Evolutionary conservation across 2,113 vertebrate genomes (phyloP), one percentile per base, ranked within the genome.

Genomic region (Nyctereutes procyonoides): DNA sequence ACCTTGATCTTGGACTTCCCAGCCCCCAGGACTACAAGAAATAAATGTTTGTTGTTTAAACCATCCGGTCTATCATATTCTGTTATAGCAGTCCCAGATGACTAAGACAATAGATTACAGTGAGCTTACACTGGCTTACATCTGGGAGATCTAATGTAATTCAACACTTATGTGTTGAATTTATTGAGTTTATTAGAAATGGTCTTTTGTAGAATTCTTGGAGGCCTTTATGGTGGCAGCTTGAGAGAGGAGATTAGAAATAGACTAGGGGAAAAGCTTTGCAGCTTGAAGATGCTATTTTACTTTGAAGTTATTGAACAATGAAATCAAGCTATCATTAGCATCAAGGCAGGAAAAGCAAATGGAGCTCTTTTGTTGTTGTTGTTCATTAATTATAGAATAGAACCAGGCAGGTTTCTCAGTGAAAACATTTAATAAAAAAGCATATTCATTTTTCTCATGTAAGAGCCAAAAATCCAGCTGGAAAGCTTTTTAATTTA

Each of bases 401-500:
- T 12, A 96, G 69, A 51, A 96, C 53, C 16, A 55, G 83, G 35
- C 26, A 95, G 35, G 4, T 7, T 76, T 88, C 88, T 96, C 26
- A 55, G 32, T n/a, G 77, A 90, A 90, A 88, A 83, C 6, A 76
- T 92, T 91, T 85, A 92, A 91, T 80, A 71, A 93, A 91, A 92
- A 93, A 86, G 56, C 12, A 63, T 74, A 58, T 62, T 69, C 62
- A 63, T 63, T 88, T 94, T 95, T 89, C 71, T 90, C 32, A 82
- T 88, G 88, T 58, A 82, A 93, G 92, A 95, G 56, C 55, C 89
- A 96, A 77, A 90, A 90, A 77, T 30, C 55, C 58, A 96, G 48
- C 90, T 97, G 93, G 80, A 93, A 93, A 96, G n/a, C 32, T 87
- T 97, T 98, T 95, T 55, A 94, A 94, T 81, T 88, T 93, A 96